Evolutionary conservation across 2,888 invertebrate genomes (phyloP), one percentile per base, ranked within the genome.

Genomic region (Oeneis ivallda): DNA sequence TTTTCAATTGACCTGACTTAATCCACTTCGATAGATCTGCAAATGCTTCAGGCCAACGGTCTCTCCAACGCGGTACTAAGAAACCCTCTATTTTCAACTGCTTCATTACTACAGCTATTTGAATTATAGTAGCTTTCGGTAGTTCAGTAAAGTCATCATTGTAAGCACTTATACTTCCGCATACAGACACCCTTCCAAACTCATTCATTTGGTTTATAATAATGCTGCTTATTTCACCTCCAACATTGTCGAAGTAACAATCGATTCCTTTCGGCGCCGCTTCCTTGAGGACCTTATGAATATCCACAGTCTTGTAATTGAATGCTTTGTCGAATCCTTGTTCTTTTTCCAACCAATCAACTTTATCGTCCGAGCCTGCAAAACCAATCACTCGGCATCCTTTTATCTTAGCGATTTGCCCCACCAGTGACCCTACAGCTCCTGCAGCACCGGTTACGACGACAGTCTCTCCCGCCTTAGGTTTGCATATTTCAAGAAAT

Each of bases 181-280:
- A 86, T 2, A 79, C 76, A 1, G 81, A 69, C 0, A 81, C 75
- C 68, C 82, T 75, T 9, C 82, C 80, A 26, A 64, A 72, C 5
- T 70, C 49, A 67, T 93, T 94, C 95, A 95, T 95, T 72, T 93
- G 93, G 56, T 84, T 84, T 1, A 95, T 87, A 10, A 95, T 92
- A 0, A 81, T 82, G 61, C 92, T 92, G 62, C 94, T 93, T 26
- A 95, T 88, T 70, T 94, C 93, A 15, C 95, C 95, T 37, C 95
- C 95, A 15, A 95, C 96, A 80, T 96, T 96, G 78, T 96, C 96
- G 78, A 96, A 96, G 77, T 94, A 96, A 76, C 95, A 94, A 77
- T 96, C 95, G 0, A 96, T 86, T 9, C 95, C 95, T 39, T 95
- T 85, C 0, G 96, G 95, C 5, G 95, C 95, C 50, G 91, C 92